A percentile compares a stretch with the other conserved stretches of the same genome.
These are phyloP conservation scores for Lamellibrachia columna DNA, from an alignment of 2,888 invertebrate genomes.

Conservation along the genomic window DNA sequence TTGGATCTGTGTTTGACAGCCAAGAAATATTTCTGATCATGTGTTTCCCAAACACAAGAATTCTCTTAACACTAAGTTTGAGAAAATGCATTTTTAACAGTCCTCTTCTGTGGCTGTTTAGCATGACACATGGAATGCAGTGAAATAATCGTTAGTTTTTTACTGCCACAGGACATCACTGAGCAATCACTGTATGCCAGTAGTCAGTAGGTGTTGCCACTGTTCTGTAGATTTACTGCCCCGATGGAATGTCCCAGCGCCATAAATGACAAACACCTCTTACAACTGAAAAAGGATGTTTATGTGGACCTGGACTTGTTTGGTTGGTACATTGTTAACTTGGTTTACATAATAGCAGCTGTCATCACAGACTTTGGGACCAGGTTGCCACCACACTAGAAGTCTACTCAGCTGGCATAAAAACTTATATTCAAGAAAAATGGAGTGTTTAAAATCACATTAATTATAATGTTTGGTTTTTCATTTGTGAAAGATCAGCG, in stretches of 20 bases:
- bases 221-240: neutral
- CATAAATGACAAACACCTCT: neutral
- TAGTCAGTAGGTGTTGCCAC: neutral
- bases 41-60: neutral
- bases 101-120: neutral
- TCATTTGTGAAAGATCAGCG: neutral
- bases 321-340: neutral
- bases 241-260: neutral
- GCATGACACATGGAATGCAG: neutral
- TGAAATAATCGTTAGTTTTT: neutral
- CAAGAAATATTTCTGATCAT: neutral
- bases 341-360: constrained; percentile 5
- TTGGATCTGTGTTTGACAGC: too few species aligned
- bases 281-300: constrained; percentile 6
- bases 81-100: neutral
- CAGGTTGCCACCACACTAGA: neutral
- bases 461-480: neutral
- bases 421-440: neutral
- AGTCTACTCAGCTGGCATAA: neutral
- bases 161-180: neutral
- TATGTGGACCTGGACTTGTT: constrained; percentile 16
- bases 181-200: neutral
- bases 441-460: neutral
- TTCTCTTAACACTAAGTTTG: neutral
- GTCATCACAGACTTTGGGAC: neutral